Conservation (phyloP, 2,113 vertebrate species). For the Peromyscus maniculatus region DNA sequence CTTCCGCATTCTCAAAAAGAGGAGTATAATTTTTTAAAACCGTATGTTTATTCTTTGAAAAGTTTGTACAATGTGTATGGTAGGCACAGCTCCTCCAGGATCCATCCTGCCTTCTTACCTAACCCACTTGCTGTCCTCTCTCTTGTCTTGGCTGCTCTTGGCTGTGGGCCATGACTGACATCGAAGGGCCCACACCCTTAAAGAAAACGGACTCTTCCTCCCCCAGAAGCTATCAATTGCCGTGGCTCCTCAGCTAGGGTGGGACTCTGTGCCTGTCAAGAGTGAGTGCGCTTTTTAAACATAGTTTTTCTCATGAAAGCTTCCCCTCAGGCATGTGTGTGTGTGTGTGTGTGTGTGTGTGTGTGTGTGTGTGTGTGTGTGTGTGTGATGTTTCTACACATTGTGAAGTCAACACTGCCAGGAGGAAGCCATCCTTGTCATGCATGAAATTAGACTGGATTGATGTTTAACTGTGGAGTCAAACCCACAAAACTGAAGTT, state of each 20-base stretch:
- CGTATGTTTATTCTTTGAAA: not conserved
- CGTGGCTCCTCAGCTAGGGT: not conserved
- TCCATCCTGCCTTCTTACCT: not conserved
- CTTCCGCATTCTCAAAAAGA: not conserved
- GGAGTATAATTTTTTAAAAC: not conserved
- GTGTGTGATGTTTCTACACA: not conserved
- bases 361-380: not conserved
- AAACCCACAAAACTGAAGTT: conserved; percentile 50
- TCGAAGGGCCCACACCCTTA: no score
- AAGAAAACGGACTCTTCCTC: not conserved
- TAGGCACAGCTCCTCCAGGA: no score
- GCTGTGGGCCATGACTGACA: not conserved
- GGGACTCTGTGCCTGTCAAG: not conserved
- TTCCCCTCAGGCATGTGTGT: not conserved
- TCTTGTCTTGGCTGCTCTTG: not conserved
- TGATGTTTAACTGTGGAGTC: conserved; percentile 56
- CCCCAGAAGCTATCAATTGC: not conserved
- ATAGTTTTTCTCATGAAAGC: not conserved
- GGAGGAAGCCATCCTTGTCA: not conserved
- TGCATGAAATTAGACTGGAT: conserved; percentile 50
- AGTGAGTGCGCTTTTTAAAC: not conserved
- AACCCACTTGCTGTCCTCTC: not conserved
- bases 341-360: not conserved
- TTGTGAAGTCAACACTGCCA: not conserved
- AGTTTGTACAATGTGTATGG: not conserved